Evolutionary conservation across 23 tunicate species (phyloP), one percentile per base, ranked within the genome.

Genomic region (Corella eumyota): DNA sequence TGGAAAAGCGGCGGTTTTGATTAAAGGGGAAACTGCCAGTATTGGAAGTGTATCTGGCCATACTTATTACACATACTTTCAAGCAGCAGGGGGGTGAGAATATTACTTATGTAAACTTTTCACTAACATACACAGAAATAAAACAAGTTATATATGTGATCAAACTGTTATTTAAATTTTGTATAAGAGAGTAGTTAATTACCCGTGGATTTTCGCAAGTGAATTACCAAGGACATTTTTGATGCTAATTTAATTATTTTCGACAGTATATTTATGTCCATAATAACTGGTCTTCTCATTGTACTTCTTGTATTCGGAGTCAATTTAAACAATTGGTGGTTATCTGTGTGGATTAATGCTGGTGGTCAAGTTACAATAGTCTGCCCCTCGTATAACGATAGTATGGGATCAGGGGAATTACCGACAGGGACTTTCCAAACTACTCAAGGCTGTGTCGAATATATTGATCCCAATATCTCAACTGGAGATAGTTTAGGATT

Each of bases 11-110:
- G 50, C 49, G 11, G 66, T 48, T 17, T 51, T 72, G 34, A 36
- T 72, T 11, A 48, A 67, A 34, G 54, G 69, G 1, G 92, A 83
- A 68, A 20, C 47, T 17, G 30, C 35, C 0, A 34, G 31, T 0
- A 36, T 64, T 1, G 92, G 92, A 48, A 49, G 71, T 34, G 76
- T 83, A 4, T 30, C 46, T 2, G 45, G 40, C 25, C 35, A 31
- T 19, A 83, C 92, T 2, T 83, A 83, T 38, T 25, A 24, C 26
- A 66, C 81, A 32, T 83, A 74, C 52, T 61, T 75, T 1, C 61
- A 74, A 45, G 81, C 92, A 0, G 80, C 74, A 27, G 92, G 92
- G 68, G 81, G 81, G 92, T 83, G 30, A 66, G 65, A 45, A 19
- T 59, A 13, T 53, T 53, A 7, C 25, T 13, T 20, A 21, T 53